A percentile compares a stretch with the other conserved stretches of the same genome.
These are phyloP conservation scores for Drosophila quinaria DNA, from an alignment of 2,888 invertebrate genomes.

Conservation along the genomic window DNA sequence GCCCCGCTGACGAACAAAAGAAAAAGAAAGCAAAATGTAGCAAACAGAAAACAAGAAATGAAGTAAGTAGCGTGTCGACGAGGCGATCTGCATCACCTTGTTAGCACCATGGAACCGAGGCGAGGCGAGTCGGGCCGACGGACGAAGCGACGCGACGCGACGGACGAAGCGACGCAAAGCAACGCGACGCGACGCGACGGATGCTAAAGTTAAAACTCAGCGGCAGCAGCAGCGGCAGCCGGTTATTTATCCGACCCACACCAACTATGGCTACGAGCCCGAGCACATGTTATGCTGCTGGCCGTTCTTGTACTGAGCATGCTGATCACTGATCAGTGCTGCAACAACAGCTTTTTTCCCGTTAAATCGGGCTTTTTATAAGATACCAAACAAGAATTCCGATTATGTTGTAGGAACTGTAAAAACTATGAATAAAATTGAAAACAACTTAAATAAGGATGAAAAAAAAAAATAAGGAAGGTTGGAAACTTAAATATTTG, in stretches of 20 bases:
- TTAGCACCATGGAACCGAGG: constrained; percentile 65
- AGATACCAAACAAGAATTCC: no score
- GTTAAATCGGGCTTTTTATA: no score
- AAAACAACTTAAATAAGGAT: no score
- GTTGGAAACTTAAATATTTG: no score
- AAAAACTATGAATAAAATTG: no score
- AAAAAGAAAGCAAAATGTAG: constrained; percentile 67
- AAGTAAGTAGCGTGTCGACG: constrained; percentile 79
- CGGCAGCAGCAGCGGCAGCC: constrained; percentile 54
- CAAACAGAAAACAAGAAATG: constrained; percentile 61
- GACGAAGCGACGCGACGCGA: constrained; percentile 5
- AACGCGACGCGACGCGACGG: constrained; percentile 24
- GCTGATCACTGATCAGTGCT: constrained; percentile 1
- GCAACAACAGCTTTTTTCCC: background rate
- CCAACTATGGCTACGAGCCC: constrained; percentile 30
- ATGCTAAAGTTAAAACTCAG: constrained; percentile 60
- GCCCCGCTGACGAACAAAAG: constrained; percentile 48
- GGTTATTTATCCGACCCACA: constrained; percentile 63
- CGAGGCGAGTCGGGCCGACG: background rate
- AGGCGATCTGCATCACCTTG: constrained; percentile 77
- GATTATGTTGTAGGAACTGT: no score
- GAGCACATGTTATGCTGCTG: constrained; percentile 22
- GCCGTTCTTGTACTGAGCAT: constrained; percentile 4
- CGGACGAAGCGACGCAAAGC: constrained; percentile 22
- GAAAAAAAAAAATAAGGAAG: no score